Conservation (phyloP, 2,888 invertebrate species). For the Lordiphosa fenestrarum region DNA sequence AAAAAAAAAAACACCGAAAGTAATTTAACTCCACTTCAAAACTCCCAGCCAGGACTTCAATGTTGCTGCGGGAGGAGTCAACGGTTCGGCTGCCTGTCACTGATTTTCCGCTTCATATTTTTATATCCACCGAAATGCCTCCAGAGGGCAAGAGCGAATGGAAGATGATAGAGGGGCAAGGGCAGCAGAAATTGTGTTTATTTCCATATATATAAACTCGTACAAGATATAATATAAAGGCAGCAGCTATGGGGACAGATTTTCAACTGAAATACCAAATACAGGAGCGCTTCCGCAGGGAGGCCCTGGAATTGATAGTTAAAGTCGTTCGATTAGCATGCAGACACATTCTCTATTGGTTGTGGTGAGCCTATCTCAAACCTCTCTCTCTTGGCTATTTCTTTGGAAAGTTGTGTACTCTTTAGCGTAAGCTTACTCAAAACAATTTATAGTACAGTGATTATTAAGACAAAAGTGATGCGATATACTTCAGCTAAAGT, state of each 20-base stretch:
- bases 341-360: too few species aligned
- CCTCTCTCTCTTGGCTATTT: too few species aligned
- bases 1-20: constrained; percentile 44
- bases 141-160: constrained; percentile 40
- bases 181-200: constrained; percentile 60
- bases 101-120: constrained; percentile 73
- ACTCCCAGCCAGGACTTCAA: constrained; percentile 46
- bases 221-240: constrained; percentile 48
- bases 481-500: too few species aligned
- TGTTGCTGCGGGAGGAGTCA: constrained; percentile 22
- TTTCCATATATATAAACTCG: constrained; percentile 45
- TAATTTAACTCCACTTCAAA: constrained; percentile 74
- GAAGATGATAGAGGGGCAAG: constrained; percentile 29
- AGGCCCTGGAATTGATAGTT: too few species aligned
- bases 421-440: too few species aligned
- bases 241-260: constrained; percentile 50
- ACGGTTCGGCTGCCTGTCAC: constrained; percentile 60
- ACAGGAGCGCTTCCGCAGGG: constrained; percentile 20
- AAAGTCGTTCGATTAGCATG: too few species aligned
- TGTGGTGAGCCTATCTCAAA: too few species aligned
- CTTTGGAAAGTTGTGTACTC: too few species aligned
- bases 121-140: constrained; percentile 50
- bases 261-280: constrained; percentile 14
- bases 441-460: too few species aligned
- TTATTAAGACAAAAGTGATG: too few species aligned